A percentile compares a stretch with the other conserved stretches of the same genome.
phyloP scores from a whole-genome alignment of 1,140 invertebrate genomes.

The Drosophila burlai region DNA sequence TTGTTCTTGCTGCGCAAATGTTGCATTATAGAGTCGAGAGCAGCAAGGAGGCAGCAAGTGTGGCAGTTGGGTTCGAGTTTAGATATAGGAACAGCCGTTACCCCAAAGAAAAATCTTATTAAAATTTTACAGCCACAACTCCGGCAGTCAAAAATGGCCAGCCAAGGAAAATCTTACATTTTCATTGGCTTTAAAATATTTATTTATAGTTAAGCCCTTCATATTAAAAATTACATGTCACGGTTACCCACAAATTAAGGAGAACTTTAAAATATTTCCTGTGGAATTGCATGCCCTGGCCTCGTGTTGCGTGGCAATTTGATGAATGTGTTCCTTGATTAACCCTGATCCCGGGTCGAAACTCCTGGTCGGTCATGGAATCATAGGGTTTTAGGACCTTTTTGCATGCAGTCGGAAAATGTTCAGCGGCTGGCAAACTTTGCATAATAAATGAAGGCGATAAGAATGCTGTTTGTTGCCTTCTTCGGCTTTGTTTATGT shows the following conservation, averaged over 20 bases:
- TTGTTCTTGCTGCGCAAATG: constrained; percentile 37
- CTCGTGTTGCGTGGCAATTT: constrained; percentile 76
- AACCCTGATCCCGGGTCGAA: constrained; percentile 31
- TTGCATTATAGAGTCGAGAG: constrained; percentile 44
- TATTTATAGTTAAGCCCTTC: background rate
- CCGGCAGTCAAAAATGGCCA: constrained; percentile 12
- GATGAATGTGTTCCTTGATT: constrained; percentile 77
- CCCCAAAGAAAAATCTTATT: constrained; percentile 42
- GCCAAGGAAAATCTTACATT: background rate
- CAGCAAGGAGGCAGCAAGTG: constrained; percentile 5
- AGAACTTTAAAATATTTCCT: constrained; percentile 12
- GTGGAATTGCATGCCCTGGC: constrained; percentile 48
- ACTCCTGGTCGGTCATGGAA: background rate
- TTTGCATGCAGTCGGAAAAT: constrained; percentile 55
- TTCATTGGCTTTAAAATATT: background rate
- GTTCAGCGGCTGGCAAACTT: constrained; percentile 54
- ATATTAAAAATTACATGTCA: background rate
- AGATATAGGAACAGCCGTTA: constrained; percentile 41
- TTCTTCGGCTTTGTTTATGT: constrained; percentile 34
- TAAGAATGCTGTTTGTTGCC: constrained; percentile 47
- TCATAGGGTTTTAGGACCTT: background rate
- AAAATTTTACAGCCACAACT: constrained; percentile 45
- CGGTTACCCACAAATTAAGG: constrained; percentile 2
- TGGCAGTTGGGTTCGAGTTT: constrained; percentile 34
- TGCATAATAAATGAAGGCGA: constrained; percentile 74